Percentiles rank a stretch among this genome's conserved stretches.
phyloP scores from a whole-genome alignment of 2,888 invertebrate species.

The Lochmaea capreae region DNA sequence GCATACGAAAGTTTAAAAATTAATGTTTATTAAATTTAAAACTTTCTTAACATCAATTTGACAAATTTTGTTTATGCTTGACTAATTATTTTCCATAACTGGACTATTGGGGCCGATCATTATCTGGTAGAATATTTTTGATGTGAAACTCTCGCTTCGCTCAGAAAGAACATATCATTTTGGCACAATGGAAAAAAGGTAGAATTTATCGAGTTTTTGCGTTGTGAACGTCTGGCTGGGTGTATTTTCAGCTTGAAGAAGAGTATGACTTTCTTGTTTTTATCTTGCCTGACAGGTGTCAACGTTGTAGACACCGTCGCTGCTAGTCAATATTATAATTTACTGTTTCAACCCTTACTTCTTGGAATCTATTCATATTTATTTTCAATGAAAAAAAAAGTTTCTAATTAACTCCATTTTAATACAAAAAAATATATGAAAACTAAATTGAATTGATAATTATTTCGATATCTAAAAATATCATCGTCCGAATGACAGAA shows the following conservation, averaged over 20 bases:
- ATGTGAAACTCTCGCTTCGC: background rate
- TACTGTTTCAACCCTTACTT: too few relatives aligned
- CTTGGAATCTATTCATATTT: too few relatives aligned
- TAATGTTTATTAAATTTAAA: too few relatives aligned
- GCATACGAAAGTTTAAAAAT: too few relatives aligned
- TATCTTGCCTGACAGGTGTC: slow-evolving; percentile 2
- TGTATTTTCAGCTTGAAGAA: background rate
- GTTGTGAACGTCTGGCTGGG: slow-evolving; percentile 1
- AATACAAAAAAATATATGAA: too few relatives aligned
- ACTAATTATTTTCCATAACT: background rate
- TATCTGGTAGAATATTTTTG: background rate
- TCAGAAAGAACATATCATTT: slow-evolving; percentile 21
- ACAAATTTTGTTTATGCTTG: too few relatives aligned
- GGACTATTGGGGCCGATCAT: slow-evolving; percentile 1
- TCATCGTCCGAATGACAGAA: too few relatives aligned
- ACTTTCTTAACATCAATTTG: too few relatives aligned
- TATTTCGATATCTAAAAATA: too few relatives aligned
- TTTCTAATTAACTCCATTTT: too few relatives aligned
- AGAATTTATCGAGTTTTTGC: slow-evolving; percentile 30
- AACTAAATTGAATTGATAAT: too few relatives aligned
- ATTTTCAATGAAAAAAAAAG: too few relatives aligned
- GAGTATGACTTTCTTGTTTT: slow-evolving; percentile 5
- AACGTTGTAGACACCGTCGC: background rate
- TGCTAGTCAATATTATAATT: background rate
- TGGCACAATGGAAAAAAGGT: slow-evolving; percentile 13